phyloP scores from a whole-genome alignment of 1,140 invertebrate genomes.

The Anoplolepis gracilipes region DNA sequence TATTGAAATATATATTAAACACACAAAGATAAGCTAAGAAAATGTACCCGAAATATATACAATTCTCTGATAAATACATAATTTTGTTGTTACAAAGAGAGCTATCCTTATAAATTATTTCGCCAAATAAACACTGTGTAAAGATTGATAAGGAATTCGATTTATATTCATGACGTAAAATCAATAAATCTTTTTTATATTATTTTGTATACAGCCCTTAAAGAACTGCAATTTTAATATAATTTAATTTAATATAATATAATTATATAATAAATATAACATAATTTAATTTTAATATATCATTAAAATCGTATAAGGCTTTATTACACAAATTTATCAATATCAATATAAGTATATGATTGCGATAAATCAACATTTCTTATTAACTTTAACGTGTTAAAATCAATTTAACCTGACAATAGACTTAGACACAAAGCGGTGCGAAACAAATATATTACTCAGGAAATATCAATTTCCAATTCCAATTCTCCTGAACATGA shows the following conservation, averaged over 20 bases:
- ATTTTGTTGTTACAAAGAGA: not conserved
- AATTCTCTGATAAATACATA: not conserved
- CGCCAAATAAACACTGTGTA: not conserved
- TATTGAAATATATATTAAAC: slow-evolving; percentile 1
- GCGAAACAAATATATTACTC: not conserved
- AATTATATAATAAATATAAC: too few species aligned
- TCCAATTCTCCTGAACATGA: not conserved
- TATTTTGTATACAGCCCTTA: too few species aligned
- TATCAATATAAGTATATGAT: not conserved
- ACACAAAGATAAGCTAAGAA: not conserved
- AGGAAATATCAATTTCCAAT: slow-evolving; percentile 40
- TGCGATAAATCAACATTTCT: not conserved
- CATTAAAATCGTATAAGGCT: not conserved
- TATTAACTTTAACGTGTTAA: not conserved
- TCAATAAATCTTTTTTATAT: not conserved
- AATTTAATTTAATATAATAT: too few species aligned
- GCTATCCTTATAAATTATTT: not conserved
- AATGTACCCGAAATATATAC: not conserved
- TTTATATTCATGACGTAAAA: not conserved
- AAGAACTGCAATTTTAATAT: not conserved
- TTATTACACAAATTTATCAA: not conserved
- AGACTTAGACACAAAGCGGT: not conserved
- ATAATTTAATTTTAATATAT: not conserved
- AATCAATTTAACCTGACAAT: not conserved
- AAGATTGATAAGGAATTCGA: not conserved